Conservation (phyloP, 2,797 vertebrate species). For the Tragelaphus eurycerus region DNA sequence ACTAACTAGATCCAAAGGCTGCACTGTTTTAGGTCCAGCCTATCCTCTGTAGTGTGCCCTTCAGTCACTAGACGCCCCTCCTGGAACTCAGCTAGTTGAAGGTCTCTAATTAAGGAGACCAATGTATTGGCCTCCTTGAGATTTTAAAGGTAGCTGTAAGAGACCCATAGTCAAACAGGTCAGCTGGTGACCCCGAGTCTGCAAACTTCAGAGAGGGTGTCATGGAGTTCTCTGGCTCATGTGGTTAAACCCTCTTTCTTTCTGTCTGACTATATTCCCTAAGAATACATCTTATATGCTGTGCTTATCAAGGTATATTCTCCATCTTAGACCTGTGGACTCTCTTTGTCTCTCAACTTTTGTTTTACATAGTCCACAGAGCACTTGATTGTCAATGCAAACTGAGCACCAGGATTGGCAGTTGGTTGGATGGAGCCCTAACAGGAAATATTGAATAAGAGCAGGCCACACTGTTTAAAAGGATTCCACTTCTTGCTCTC, state of each 20-base stretch:
- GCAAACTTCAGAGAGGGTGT: not conserved
- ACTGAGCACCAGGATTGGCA: not conserved
- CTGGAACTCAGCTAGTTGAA: not conserved
- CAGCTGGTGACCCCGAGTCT: not conserved
- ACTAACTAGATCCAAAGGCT: not conserved
- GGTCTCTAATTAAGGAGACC: not conserved
- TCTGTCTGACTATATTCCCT: not conserved
- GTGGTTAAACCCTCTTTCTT: constrained; percentile 1
- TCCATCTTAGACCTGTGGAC: not conserved
- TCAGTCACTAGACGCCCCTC: not conserved
- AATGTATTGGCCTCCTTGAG: not conserved
- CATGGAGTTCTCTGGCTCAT: not conserved
- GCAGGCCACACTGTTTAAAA: not conserved
- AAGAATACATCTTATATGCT: not conserved
- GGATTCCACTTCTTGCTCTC: not conserved
- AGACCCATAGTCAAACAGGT: not conserved
- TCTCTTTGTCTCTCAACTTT: not conserved
- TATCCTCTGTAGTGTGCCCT: not conserved
- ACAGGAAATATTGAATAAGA: not conserved
- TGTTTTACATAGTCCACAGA: not conserved
- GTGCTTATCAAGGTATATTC: not conserved
- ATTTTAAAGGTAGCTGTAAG: not conserved
- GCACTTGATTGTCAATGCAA: not conserved
- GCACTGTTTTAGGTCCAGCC: not conserved
- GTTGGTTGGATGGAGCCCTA: not conserved